A percentile compares a stretch with the other conserved stretches of the same genome.
Evolutionary conservation across 2,888 invertebrate genomes (phyloP).

Genomic region (Acanthoscelides obtectus): DNA sequence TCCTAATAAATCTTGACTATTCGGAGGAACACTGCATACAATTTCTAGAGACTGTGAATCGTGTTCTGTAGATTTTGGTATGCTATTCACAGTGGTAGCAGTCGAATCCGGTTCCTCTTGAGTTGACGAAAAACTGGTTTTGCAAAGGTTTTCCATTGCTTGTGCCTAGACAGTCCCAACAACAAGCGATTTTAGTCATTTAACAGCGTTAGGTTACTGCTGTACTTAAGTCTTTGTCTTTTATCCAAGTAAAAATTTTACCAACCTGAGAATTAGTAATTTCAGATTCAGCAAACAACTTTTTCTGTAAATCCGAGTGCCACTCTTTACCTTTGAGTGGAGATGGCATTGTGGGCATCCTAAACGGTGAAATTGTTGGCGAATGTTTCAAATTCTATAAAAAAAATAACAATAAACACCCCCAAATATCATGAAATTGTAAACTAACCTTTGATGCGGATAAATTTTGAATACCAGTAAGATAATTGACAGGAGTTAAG

Average conservation of each 20-base stretch:
- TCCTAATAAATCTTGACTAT: constrained; percentile 7
- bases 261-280: constrained; percentile 40
- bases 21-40: neutral
- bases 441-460: constrained; percentile 39
- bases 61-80: neutral
- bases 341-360: constrained; percentile 32
- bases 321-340: constrained; percentile 30
- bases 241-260: too few relatives aligned
- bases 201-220: too few relatives aligned
- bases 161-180: constrained; percentile 35
- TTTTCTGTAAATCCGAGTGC: constrained; percentile 38
- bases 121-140: constrained; percentile 40
- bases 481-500: constrained; percentile 48
- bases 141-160: constrained; percentile 54
- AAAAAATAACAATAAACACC: constrained; percentile 5
- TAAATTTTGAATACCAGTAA: constrained; percentile 44
- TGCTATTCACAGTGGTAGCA: neutral
- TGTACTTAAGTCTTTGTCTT: too few relatives aligned
- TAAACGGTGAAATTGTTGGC: constrained; percentile 27
- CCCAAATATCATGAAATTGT: neutral
- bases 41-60: neutral
- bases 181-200: constrained; percentile 10
- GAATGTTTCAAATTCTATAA: constrained; percentile 30
- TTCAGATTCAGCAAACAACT: constrained; percentile 43
- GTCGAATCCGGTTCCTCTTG: constrained; percentile 9